phyloP scores from a whole-genome alignment of 2,888 invertebrate species.

The Chouioia cunea region DNA sequence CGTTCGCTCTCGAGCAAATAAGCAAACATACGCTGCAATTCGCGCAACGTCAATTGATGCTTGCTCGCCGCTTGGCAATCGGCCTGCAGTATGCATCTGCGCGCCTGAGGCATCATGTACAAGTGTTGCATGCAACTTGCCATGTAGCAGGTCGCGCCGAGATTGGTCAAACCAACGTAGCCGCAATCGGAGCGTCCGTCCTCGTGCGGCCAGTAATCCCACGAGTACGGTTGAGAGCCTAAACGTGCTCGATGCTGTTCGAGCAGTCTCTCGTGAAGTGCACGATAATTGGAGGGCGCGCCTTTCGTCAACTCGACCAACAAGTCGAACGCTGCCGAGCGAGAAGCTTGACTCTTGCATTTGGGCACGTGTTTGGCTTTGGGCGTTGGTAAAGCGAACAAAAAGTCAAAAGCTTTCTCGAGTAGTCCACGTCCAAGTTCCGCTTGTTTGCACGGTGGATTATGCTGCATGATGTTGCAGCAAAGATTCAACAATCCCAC shows the following conservation, averaged over 20 bases:
- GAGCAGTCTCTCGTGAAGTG: constrained; percentile 85
- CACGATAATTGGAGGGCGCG: constrained; percentile 86
- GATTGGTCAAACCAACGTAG: constrained; percentile 92
- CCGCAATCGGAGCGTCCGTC: constrained; percentile 95
- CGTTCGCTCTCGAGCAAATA: constrained; percentile 94
- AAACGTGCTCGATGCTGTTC: constrained; percentile 89
- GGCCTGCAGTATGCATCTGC: constrained; percentile 85
- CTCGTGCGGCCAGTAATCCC: constrained; percentile 99
- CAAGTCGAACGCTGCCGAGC: constrained; percentile 92
- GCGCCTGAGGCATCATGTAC: constrained; percentile 96
- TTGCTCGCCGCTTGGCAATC: constrained; percentile 81
- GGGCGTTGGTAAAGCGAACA: constrained; percentile 91
- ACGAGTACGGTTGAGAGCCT: constrained; percentile 84
- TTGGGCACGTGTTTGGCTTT: constrained; percentile 88
- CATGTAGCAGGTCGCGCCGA: constrained; percentile 98
- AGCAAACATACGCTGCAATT: constrained; percentile 95
- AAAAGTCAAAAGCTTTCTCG: constrained; percentile 83
- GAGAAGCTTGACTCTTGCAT: constrained; percentile 90
- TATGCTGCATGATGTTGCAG: constrained; percentile 90
- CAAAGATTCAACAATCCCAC: constrained; percentile 88
- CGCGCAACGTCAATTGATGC: constrained; percentile 85
- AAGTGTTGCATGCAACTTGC: constrained; percentile 97
- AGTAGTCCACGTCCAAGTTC: constrained; percentile 80
- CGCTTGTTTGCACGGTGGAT: constrained; percentile 86
- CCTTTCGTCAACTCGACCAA: constrained; percentile 89